These are phyloP conservation scores for Labeo calbasu DNA, from an alignment of 2,797 vertebrate genomes.

Conservation along the genomic window DNA sequence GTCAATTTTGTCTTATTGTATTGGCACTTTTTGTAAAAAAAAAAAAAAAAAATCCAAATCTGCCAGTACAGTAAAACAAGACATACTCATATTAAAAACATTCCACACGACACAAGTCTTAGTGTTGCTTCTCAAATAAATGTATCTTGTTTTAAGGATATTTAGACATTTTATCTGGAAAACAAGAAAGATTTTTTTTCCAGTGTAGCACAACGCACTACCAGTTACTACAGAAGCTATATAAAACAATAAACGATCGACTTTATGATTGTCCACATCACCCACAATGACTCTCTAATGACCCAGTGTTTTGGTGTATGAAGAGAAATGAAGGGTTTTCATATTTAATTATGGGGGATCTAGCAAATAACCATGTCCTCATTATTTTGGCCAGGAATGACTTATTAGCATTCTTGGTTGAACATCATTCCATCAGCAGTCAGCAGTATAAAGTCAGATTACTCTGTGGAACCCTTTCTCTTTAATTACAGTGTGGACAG, in stretches of 20 bases:
- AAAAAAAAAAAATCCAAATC: no score
- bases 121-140: not conserved
- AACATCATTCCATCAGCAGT: constrained; percentile 50
- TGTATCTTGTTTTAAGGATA: not conserved
- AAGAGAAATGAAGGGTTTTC: constrained; percentile 32
- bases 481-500: constrained; percentile 87
- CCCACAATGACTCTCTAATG: constrained; percentile 7
- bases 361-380: constrained; percentile 31
- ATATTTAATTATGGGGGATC: constrained; percentile 31
- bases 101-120: not conserved
- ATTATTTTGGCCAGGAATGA: constrained; percentile 42
- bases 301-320: constrained; percentile 11
- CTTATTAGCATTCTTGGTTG: constrained; percentile 53
- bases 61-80: not conserved
- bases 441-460: constrained; percentile 54
- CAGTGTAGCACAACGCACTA: not conserved
- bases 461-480: constrained; percentile 75
- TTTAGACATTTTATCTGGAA: not conserved
- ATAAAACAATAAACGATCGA: constrained; percentile 1
- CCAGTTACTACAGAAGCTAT: not conserved
- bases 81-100: not conserved
- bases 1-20: not conserved
- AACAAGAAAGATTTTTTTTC: not conserved
- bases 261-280: constrained; percentile 15
- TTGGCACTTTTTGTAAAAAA: no score